Conservation (phyloP, 1,140 invertebrate species). For the Parasteatoda tepidariorum region DNA sequence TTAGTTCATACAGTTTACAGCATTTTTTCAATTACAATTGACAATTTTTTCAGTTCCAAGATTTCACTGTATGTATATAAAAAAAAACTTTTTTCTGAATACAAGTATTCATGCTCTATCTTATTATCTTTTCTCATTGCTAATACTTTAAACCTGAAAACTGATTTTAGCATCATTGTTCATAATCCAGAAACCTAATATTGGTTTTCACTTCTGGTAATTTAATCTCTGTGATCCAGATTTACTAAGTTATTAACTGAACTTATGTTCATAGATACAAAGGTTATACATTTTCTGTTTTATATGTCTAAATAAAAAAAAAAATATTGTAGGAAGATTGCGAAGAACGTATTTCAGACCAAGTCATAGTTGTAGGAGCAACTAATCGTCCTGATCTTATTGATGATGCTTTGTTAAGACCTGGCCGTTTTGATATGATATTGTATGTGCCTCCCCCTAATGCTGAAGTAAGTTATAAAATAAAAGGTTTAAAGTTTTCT, state of each 20-base stretch:
- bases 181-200: neutral
- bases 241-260: neutral
- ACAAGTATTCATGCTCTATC: too few relatives aligned
- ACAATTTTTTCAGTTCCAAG: too few relatives aligned
- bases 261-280: neutral
- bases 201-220: neutral
- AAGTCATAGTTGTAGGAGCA: conserved; percentile 78
- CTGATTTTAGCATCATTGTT: neutral
- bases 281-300: neutral
- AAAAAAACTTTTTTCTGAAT: too few relatives aligned
- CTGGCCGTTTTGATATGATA: conserved; percentile 80
- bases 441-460: conserved; percentile 82
- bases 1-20: too few relatives aligned
- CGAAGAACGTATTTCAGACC: conserved; percentile 56
- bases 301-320: neutral
- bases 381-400: conserved; percentile 84
- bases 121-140: too few relatives aligned
- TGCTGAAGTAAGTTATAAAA: conserved; percentile 55
- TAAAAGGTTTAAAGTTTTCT: too few relatives aligned
- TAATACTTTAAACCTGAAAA: too few relatives aligned
- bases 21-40: too few relatives aligned
- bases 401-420: conserved; percentile 80
- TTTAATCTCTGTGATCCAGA: neutral
- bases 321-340: neutral
- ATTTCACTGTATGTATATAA: too few relatives aligned